Conservation (phyloP, 2,888 invertebrate genomes). For the Syrphus vitripennis region DNA sequence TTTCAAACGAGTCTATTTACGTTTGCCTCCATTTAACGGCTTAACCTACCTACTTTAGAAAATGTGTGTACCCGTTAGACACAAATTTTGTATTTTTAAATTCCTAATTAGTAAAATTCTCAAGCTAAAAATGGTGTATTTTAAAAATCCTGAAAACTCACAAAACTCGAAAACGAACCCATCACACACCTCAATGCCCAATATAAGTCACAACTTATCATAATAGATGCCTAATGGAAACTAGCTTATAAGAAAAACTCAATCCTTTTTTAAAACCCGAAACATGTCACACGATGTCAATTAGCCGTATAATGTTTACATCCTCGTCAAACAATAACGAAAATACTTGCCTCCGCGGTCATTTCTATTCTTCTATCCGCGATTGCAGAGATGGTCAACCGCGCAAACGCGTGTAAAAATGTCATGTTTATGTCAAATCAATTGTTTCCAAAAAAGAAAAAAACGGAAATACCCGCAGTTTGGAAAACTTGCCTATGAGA, state of each 20-base stretch:
- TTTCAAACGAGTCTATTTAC: too few species aligned
- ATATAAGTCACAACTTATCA: neutral
- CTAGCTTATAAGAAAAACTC: neutral
- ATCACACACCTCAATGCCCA: neutral
- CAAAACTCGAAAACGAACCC: neutral
- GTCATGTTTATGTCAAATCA: conserved; percentile 49
- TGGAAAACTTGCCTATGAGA: neutral
- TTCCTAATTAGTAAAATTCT: too few species aligned
- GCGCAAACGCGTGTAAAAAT: conserved; percentile 35
- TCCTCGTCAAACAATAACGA: neutral
- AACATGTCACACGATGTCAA: conserved; percentile 5
- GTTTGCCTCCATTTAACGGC: too few species aligned
- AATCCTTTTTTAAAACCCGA: neutral
- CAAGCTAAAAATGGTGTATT: too few species aligned
- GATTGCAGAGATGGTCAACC: conserved; percentile 55
- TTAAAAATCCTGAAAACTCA: too few species aligned
- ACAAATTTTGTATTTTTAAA: too few species aligned
- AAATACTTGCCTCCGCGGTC: neutral
- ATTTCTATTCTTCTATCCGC: neutral
- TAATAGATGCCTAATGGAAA: neutral
- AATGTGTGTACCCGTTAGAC: too few species aligned
- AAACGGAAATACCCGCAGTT: neutral
- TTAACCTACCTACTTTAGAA: too few species aligned
- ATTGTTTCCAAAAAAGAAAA: neutral
- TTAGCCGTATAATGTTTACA: neutral